phyloP scores from a whole-genome alignment of 2,797 vertebrate genomes.

The Vireo griseus region DNA sequence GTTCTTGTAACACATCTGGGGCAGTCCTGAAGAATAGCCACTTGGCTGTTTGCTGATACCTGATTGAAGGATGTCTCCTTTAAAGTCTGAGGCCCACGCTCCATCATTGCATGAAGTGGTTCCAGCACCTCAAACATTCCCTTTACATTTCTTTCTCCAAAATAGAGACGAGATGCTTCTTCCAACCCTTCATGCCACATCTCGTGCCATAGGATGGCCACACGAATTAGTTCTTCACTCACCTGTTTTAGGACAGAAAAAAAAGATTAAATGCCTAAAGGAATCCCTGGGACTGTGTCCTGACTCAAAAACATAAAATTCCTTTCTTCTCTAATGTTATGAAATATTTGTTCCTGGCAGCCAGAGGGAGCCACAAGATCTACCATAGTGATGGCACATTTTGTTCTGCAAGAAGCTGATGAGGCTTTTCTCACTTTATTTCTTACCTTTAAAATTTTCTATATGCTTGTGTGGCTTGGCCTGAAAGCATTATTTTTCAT shows the following conservation, averaged over 20 bases:
- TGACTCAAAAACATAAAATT: not conserved
- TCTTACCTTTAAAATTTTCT: not conserved
- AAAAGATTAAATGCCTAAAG: not conserved
- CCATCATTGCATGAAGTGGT: slow-evolving; percentile 98
- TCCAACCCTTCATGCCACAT: slow-evolving; percentile 99
- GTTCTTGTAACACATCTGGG: not conserved
- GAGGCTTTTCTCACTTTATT: not conserved
- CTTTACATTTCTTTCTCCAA: slow-evolving; percentile 96
- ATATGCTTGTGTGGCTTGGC: not conserved
- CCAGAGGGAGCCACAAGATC: slow-evolving; percentile 1
- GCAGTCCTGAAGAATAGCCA: not conserved
- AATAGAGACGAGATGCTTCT: slow-evolving; percentile 95
- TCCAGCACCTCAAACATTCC: slow-evolving; percentile 99
- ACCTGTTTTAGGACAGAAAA: slow-evolving; percentile 75
- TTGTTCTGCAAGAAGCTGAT: not conserved
- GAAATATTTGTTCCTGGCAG: not conserved
- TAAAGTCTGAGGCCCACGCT: slow-evolving; percentile 94
- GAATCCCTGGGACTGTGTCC: not conserved
- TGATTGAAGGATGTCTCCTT: slow-evolving; percentile 99
- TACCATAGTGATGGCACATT: not conserved
- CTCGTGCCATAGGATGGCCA: slow-evolving; percentile 98
- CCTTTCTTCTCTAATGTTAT: not conserved
- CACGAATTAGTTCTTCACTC: slow-evolving; percentile 96
- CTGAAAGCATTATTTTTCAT: not conserved
- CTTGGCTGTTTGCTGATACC: slow-evolving; percentile 66